Percentiles rank a stretch among this genome's conserved stretches.
Conservation (phyloP, 2,113 vertebrate genomes). For the Dasyornis broadbenti region DNA sequence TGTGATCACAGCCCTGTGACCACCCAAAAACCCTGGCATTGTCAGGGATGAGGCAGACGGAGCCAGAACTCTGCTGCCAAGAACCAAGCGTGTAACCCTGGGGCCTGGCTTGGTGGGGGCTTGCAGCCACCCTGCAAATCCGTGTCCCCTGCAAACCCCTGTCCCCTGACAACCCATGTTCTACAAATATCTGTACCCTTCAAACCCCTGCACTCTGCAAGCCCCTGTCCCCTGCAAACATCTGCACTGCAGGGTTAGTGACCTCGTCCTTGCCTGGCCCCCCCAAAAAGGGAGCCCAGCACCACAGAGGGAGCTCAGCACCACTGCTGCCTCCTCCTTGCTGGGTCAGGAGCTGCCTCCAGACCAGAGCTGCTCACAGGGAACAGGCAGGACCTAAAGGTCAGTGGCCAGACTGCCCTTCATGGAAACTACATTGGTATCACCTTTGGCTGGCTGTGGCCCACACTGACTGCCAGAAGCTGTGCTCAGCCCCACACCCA, state of each 20-base stretch:
- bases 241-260: neutral
- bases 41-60: neutral
- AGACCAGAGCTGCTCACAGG: rapidly evolving
- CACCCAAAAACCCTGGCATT: neutral
- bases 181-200: neutral
- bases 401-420: neutral
- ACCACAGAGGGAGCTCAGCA: neutral
- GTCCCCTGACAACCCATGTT: neutral
- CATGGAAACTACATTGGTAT: neutral
- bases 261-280: neutral
- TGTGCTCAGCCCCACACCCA: neutral
- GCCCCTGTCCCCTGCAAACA: neutral
- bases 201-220: neutral
- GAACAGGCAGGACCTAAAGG: neutral
- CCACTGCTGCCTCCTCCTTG: neutral
- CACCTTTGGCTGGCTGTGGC: neutral
- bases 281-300: neutral
- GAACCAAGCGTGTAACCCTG: neutral
- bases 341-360: neutral
- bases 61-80: neutral
- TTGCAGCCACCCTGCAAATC: neutral
- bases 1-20: neutral
- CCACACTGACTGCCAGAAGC: neutral
- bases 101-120: neutral
- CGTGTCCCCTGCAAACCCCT: neutral